Evolutionary conservation across 23 tunicate genomes (phyloP), one percentile per base, ranked within the genome.

Genomic region (Trididemnum nubilum): DNA sequence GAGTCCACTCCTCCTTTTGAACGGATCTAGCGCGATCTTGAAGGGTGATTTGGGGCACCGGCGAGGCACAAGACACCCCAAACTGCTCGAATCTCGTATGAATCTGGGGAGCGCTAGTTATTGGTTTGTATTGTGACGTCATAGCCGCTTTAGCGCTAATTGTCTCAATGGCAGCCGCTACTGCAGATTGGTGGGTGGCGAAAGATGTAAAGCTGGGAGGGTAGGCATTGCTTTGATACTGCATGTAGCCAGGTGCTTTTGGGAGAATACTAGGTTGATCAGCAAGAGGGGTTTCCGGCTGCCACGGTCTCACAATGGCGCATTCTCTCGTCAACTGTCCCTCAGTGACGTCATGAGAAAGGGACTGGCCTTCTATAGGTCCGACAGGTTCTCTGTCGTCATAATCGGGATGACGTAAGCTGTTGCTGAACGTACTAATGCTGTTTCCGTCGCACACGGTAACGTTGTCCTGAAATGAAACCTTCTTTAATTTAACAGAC

Each of bases 391-490:
- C 72, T 4, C 30, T 36, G 51, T 51, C 72, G 44, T 61, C 81
- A 12, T 30, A 29, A 66, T 85, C 90, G 59, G 90, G 44, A 29
- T 78, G 83, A 22, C 90, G 84, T 36, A 88, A 40, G 26, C 93
- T 86, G 83, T 82, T 88, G 76, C 87, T 76, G 39, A 61, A 88
- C 34, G 93, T 88, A 32, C 87, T 82, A 79, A 88, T 82, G 33
- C 78, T 83, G 63, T 80, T 73, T 12, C 40, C 83, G 44, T 82
- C 83, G 64, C 79, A 88, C 18, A 88, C 87, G 0, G 87, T 82
- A 72, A 88, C 93, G 79, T 88, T 81, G 49, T 82, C 81, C 51
- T 85, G 97, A 52, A 91, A 91, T 9, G 97, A 91, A 26, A 91
- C 97, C 49, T 85, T 85, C 76, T 91, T 91, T 33, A 81, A 72